These are phyloP conservation scores for Abrostola tripartita DNA, from an alignment of 2,888 invertebrate genomes.

Conservation along the genomic window DNA sequence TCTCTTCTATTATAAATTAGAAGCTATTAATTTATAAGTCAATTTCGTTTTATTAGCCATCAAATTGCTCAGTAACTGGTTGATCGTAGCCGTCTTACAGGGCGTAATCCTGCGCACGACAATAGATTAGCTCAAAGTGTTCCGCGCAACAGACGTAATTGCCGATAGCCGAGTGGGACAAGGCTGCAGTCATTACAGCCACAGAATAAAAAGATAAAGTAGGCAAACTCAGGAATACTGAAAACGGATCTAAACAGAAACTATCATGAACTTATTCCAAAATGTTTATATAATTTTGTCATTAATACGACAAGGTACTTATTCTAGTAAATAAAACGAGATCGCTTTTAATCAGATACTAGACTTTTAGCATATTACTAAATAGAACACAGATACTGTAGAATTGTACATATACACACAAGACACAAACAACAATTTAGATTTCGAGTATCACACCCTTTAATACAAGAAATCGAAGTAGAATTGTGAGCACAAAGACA, in stretches of 20 bases:
- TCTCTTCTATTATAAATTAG: not conserved
- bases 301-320: no score
- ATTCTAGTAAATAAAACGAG: no score
- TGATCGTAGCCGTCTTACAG: slow-evolving; percentile 35
- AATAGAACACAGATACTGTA: no score
- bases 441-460: no score
- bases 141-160: slow-evolving; percentile 42
- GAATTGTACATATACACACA: no score
- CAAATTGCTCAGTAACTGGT: slow-evolving; percentile 39
- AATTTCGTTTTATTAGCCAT: slow-evolving; percentile 49
- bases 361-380: no score
- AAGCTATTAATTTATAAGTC: slow-evolving; percentile 14
- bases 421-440: no score
- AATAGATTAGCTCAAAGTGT: slow-evolving; percentile 42
- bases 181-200: slow-evolving; percentile 28
- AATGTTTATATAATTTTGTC: no score
- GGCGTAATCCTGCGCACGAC: slow-evolving; percentile 44
- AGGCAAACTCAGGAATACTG: not conserved
- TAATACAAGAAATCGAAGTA: no score
- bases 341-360: no score
- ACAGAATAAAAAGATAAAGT: not conserved
- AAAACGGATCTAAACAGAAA: not conserved
- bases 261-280: no score
- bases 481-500: no score
- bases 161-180: slow-evolving; percentile 35